Percentiles rank a stretch among this genome's conserved stretches.
These are phyloP conservation scores for Dermochelys coriacea DNA, from an alignment of 2,797 vertebrate species.

Conservation along the genomic window DNA sequence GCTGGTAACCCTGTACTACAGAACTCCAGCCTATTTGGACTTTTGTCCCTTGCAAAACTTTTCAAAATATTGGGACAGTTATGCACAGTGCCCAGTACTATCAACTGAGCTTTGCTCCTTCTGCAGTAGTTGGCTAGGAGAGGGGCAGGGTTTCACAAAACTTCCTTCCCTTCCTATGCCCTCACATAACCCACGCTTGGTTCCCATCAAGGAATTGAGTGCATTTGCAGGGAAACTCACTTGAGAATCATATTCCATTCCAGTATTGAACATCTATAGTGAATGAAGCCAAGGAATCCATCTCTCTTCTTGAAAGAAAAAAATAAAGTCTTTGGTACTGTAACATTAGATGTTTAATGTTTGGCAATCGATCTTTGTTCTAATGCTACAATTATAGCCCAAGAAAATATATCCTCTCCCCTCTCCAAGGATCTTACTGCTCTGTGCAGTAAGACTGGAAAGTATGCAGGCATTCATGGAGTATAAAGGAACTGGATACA, in stretches of 20 bases:
- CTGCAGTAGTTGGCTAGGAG: neutral
- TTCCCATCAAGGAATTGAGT: neutral
- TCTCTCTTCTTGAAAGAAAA: neutral
- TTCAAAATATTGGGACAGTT: neutral
- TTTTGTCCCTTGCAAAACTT: neutral
- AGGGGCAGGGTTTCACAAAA: neutral
- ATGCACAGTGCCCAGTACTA: neutral
- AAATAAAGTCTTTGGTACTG: neutral
- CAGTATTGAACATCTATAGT: neutral
- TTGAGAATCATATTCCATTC: neutral
- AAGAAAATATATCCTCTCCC: neutral
- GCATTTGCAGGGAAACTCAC: neutral
- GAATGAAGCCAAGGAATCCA: neutral
- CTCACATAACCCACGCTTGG: neutral
- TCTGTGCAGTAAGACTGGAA: neutral
- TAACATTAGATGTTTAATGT: neutral
- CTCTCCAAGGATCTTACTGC: neutral
- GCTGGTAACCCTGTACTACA: neutral
- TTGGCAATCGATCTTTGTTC: neutral
- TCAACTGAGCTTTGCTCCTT: neutral
- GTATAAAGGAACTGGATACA: neutral
- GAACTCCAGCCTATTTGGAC: neutral
- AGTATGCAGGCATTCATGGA: neutral
- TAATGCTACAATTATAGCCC: neutral
- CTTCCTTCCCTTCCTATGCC: neutral